phyloP scores from a whole-genome alignment of 2,888 invertebrate species.

The Agelastica alni region DNA sequence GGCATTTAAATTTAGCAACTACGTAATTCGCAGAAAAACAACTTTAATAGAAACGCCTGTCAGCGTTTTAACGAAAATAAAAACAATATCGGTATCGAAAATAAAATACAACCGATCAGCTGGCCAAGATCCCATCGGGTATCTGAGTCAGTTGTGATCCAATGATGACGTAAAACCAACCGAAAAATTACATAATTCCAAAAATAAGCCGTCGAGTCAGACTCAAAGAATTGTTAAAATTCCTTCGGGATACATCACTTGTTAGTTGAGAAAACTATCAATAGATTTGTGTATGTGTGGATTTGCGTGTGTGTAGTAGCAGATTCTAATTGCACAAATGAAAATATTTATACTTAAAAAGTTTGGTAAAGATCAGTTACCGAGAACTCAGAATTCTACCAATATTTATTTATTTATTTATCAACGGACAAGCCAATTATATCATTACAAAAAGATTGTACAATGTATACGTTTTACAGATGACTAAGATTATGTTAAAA shows the following conservation, averaged over 20 bases:
- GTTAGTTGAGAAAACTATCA: conserved; percentile 16
- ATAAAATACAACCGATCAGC: conserved; percentile 46
- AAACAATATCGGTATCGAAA: conserved; percentile 49
- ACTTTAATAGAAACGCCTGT: conserved; percentile 48
- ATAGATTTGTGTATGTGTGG: conserved; percentile 11
- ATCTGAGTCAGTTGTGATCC: conserved; percentile 45
- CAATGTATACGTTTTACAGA: too few species aligned
- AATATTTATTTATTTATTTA: not conserved
- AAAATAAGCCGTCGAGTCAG: conserved; percentile 26
- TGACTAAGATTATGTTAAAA: too few species aligned
- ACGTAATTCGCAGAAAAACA: conserved; percentile 34
- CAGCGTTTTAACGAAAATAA: conserved; percentile 50
- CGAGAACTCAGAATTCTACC: too few species aligned
- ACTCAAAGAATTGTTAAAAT: conserved; percentile 20
- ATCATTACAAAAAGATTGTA: too few species aligned
- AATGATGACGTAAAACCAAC: conserved; percentile 26
- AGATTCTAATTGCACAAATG: conserved; percentile 1
- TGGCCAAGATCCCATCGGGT: conserved; percentile 41
- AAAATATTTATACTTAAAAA: conserved; percentile 7
- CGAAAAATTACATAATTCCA: conserved; percentile 29
- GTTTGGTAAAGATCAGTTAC: not conserved
- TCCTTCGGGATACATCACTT: conserved; percentile 25
- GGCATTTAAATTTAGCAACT: conserved; percentile 28
- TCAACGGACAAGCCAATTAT: too few species aligned
- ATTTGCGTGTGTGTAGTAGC: too few species aligned